Percentiles rank a stretch among this genome's conserved stretches.
These are phyloP conservation scores for Halcyon malimbica DNA, from an alignment of 2,113 vertebrate genomes.

Conservation along the genomic window DNA sequence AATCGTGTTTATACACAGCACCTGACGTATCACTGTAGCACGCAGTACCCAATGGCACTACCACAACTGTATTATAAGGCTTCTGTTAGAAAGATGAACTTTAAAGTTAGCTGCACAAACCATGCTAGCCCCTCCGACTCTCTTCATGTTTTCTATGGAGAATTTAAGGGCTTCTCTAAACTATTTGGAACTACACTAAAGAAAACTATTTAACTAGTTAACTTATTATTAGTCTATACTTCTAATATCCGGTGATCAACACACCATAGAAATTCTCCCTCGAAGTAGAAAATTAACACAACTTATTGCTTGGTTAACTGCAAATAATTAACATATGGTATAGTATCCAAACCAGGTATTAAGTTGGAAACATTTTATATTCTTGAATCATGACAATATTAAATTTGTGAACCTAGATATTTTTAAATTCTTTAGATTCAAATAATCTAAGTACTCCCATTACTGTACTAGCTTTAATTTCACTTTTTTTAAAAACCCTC, in stretches of 20 bases:
- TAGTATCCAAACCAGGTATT: not conserved
- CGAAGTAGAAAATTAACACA: not conserved
- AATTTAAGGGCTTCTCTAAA: not conserved
- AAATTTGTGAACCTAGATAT: not conserved
- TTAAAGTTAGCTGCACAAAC: not conserved
- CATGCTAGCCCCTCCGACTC: not conserved
- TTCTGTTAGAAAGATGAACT: not conserved
- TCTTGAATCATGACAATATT: not conserved
- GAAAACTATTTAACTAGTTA: not conserved
- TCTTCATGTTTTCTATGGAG: not conserved
- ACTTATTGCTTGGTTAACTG: not conserved
- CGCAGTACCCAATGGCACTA: not conserved
- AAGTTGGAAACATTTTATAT: not conserved
- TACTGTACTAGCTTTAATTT: not conserved
- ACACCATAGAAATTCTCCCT: not conserved
- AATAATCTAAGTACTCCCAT: not conserved
- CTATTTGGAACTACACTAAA: not conserved
- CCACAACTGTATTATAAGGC: not conserved
- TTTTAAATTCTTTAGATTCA: not conserved
- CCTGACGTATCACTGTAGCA: accelerated
- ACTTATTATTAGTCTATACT: not conserved
- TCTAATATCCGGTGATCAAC: not conserved
- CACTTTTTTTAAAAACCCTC: not conserved
- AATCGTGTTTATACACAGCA: not conserved
- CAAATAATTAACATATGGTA: not conserved